Evolutionary conservation across 2,113 vertebrate species (phyloP).

Genomic region (Corydoras sp.): DNA sequence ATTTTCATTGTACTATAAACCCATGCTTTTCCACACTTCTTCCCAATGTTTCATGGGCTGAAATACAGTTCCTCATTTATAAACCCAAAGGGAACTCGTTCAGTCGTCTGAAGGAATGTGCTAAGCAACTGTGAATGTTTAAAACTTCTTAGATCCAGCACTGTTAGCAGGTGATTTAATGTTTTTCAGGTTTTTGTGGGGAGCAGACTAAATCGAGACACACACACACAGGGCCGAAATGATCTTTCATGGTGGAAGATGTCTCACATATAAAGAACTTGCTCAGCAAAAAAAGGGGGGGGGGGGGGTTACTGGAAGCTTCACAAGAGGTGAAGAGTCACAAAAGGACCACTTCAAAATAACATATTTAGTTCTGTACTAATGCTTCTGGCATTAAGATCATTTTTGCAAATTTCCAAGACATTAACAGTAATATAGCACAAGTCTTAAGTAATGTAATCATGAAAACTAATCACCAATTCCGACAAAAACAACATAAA

Average conservation of each 20-base stretch:
- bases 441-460: no score
- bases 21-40: constrained; percentile 8
- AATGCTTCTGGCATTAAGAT: no score
- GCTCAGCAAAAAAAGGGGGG: constrained; percentile 2
- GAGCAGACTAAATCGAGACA: constrained; percentile 13
- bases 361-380: no score
- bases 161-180: constrained; percentile 28
- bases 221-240: constrained; percentile 5
- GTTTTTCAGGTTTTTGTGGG: background rate
- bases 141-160: constrained; percentile 8
- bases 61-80: constrained; percentile 5
- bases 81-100: constrained; percentile 8
- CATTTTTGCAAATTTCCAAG: no score
- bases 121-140: constrained; percentile 29
- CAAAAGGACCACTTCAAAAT: no score
- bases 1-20: background rate
- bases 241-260: constrained; percentile 29
- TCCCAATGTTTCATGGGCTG: constrained; percentile 9
- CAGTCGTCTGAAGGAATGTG: constrained; percentile 26
- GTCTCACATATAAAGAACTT: constrained; percentile 29
- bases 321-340: no score
- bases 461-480: no score
- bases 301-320: background rate
- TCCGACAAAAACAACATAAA: background rate
- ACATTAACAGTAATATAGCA: no score